Conservation (phyloP, 2,888 invertebrate genomes). For the Mythimna impura region DNA sequence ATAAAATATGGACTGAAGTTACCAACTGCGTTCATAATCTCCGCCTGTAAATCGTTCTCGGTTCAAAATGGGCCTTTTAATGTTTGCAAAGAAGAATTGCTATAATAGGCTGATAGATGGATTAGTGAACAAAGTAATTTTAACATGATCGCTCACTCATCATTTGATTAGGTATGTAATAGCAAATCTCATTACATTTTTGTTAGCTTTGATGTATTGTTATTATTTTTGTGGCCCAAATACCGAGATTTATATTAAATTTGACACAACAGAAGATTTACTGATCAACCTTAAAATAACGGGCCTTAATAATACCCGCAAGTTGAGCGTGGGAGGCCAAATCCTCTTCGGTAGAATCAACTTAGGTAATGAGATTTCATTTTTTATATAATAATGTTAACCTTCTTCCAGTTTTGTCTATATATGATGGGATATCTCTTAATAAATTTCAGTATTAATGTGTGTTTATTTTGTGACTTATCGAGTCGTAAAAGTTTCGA, state of each 20-base stretch:
- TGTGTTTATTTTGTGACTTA: no score
- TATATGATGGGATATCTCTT: not conserved
- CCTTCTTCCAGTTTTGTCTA: not conserved
- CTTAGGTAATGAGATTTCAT: not conserved
- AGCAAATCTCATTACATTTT: not conserved
- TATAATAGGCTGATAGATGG: constrained; percentile 19
- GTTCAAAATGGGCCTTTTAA: constrained; percentile 38
- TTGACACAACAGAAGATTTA: constrained; percentile 11
- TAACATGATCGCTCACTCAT: constrained; percentile 2
- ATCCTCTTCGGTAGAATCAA: constrained; percentile 20
- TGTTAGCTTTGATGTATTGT: constrained; percentile 11
- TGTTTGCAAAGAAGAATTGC: constrained; percentile 23
- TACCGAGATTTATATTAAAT: constrained; percentile 12
- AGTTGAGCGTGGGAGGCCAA: constrained; percentile 4
- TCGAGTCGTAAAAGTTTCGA: no score
- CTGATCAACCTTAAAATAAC: constrained; percentile 4
- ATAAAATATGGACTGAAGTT: constrained; percentile 54
- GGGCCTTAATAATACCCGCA: not conserved
- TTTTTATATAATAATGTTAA: not conserved
- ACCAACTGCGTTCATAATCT: constrained; percentile 47
- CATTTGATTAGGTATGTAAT: constrained; percentile 6
- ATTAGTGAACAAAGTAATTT: constrained; percentile 18
- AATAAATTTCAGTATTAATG: no score
- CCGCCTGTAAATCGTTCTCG: constrained; percentile 29
- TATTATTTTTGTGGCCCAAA: constrained; percentile 7